Evolutionary conservation across 2,888 invertebrate genomes (phyloP), one percentile per base, ranked within the genome.

Genomic region (Lithosia quadra): DNA sequence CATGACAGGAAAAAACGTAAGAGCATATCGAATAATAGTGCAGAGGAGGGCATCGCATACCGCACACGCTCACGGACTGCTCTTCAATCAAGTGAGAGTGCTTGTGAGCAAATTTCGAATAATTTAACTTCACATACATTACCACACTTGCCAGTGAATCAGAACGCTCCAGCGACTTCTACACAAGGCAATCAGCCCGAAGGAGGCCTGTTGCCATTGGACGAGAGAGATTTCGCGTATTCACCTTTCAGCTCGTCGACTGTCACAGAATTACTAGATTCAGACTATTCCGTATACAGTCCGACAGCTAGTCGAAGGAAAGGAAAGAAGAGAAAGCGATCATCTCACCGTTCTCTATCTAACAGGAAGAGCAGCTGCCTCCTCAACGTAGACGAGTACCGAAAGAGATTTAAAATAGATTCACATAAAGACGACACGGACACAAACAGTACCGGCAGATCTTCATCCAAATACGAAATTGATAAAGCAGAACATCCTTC

Each of bases 331-430:
- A 89, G 95, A 81, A 94, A 94, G 82, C 91, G 94, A 64, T 93
- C 94, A 22, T 84, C 87, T 63, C 92, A 93, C 84, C 91, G 91
- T 67, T 92, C 94, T 22, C 78, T 92, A 59, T 91, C 93, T n/a
- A 88, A 84, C 75, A 91, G 90, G 78, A 93, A 92, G 78, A 92
- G 89, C 82, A 90, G 86, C 84, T 89, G 80, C 79, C 82, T 90
- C 76, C 82, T 93, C 68, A 89, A 91, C 79, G 78, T 90, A 74
- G 93, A 92, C 70, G 90, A 91, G 80, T 90, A 88, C 80, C 88
- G 91, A 82, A 92, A 95, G 88, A 94, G 91, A 88, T 92, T 95
- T 88, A 96, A 96, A 93, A 95, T 95, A 93, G 95, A 95, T 88
- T 78, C 88, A 82, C 91, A 89, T 85, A 95, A 88, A 79, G 89